A percentile compares a stretch with the other conserved stretches of the same genome.
Evolutionary conservation across 2,888 invertebrate genomes (phyloP).

Genomic region (Prostheceraeus crozeri): DNA sequence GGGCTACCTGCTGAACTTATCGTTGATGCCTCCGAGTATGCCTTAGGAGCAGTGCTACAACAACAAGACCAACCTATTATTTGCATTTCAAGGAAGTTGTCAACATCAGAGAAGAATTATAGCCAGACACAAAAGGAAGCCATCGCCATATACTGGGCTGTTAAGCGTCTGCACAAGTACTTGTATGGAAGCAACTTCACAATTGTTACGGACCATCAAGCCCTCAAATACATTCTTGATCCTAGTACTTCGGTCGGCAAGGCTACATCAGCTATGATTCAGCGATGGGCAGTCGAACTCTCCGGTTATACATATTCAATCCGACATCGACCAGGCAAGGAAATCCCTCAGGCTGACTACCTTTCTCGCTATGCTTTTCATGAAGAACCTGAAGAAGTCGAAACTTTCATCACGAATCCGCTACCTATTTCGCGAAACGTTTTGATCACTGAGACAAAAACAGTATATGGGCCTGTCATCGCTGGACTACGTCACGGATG

Average conservation of each 20-base stretch:
- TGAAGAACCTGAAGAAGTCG: conserved; percentile 3
- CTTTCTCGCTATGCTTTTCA: conserved; percentile 20
- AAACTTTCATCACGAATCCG: conserved; percentile 16
- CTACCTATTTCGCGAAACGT: conserved; percentile 7
- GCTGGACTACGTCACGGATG: conserved; percentile 15
- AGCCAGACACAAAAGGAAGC: conserved; percentile 22
- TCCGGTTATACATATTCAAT: conserved; percentile 13
- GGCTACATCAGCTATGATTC: conserved; percentile 15
- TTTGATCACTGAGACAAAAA: conserved; percentile 20
- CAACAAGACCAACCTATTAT: conserved; percentile 25
- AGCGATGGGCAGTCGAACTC: conserved; percentile 24
- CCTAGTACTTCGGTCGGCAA: conserved; percentile 5
- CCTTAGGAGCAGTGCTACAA: conserved; percentile 19
- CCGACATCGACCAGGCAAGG: conserved; percentile 4
- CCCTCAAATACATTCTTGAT: conserved; percentile 1
- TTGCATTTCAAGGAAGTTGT: conserved; percentile 5
- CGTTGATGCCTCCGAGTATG: conserved; percentile 16
- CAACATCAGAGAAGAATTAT: conserved; percentile 8
- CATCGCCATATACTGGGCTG: conserved; percentile 24
- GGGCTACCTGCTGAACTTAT: conserved; percentile 2
- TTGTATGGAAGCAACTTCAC: conserved; percentile 10
- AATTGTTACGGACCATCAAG: conserved; percentile 13
- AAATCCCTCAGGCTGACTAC: conserved; percentile 18
- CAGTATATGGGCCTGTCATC: conserved; percentile 10
- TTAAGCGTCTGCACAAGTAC: conserved; percentile 10